Evolutionary conservation across 2,113 vertebrate genomes (phyloP).

Genomic region (Nothocercus nigrocapillus): DNA sequence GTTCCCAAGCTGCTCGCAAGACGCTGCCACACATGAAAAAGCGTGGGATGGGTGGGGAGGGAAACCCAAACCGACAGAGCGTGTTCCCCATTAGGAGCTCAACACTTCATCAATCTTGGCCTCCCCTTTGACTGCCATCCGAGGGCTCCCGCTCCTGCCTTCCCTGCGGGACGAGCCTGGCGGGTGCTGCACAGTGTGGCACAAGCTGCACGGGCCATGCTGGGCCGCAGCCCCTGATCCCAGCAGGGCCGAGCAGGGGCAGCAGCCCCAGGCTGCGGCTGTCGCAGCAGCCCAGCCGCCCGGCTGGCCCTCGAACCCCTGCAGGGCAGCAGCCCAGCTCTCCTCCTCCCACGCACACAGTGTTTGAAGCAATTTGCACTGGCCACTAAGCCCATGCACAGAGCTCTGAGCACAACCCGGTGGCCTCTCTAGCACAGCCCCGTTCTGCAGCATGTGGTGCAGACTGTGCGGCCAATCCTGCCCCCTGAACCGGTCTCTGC

Average conservation of each 20-base stretch:
- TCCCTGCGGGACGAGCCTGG: conserved; percentile 2
- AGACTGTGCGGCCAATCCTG: background rate
- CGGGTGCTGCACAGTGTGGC: background rate
- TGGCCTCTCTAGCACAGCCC: background rate
- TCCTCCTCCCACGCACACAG: rapidly evolving
- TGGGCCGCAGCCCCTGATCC: background rate
- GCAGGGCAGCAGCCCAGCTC: background rate
- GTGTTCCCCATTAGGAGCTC: conserved; percentile 32
- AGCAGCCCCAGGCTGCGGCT: background rate
- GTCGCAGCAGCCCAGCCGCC: background rate
- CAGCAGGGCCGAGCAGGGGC: background rate
- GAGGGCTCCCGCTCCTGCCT: background rate
- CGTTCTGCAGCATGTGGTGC: background rate
- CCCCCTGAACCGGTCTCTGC: background rate
- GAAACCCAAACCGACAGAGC: conserved; percentile 19
- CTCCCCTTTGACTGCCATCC: background rate
- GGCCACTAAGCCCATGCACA: rapidly evolving
- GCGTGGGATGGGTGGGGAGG: conserved; percentile 30
- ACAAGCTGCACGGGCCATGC: rapidly evolving
- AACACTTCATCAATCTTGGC: conserved; percentile 46
- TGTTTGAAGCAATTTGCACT: background rate
- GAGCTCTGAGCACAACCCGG: background rate
- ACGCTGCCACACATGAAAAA: conserved; percentile 7
- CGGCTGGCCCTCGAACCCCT: background rate
- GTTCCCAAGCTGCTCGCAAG: conserved; percentile 21